A percentile compares a stretch with the other conserved stretches of the same genome.
phyloP scores from a whole-genome alignment of 1,140 invertebrate genomes.

The Temnothorax longispinosus region DNA sequence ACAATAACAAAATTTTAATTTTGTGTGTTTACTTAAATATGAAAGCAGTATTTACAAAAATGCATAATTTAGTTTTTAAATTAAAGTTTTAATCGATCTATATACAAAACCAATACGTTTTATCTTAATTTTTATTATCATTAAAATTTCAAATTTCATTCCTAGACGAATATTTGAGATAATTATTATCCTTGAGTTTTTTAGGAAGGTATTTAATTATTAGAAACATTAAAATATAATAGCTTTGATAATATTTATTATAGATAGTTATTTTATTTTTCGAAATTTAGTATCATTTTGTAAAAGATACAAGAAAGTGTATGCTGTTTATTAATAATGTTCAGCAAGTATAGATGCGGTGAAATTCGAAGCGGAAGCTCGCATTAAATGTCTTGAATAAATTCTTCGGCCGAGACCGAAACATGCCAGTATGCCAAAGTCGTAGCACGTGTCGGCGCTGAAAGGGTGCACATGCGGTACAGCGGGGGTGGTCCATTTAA shows the following conservation, averaged over 20 bases:
- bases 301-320: not conserved
- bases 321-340: constrained; percentile 22
- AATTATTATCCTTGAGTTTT: not conserved
- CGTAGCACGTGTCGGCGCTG: constrained; percentile 59
- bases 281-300: not conserved
- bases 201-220: not conserved
- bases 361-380: constrained; percentile 27
- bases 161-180: not conserved
- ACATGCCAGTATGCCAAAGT: constrained; percentile 42
- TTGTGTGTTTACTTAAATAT: not conserved
- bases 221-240: not conserved
- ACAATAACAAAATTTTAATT: not conserved
- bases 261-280: not conserved
- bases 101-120: not conserved
- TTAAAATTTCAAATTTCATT: not conserved
- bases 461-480: constrained; percentile 65
- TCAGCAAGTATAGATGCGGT: not conserved
- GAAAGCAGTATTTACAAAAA: too few species aligned
- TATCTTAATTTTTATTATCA: not conserved
- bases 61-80: too few species aligned
- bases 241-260: not conserved
- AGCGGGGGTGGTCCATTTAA: constrained; percentile 71
- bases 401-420: constrained; percentile 57
- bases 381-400: constrained; percentile 66
- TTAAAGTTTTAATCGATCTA: not conserved